Base-by-base conservation (phyloP, 2,113 vertebrate species). In the Amblyopsis rosae region DNA sequence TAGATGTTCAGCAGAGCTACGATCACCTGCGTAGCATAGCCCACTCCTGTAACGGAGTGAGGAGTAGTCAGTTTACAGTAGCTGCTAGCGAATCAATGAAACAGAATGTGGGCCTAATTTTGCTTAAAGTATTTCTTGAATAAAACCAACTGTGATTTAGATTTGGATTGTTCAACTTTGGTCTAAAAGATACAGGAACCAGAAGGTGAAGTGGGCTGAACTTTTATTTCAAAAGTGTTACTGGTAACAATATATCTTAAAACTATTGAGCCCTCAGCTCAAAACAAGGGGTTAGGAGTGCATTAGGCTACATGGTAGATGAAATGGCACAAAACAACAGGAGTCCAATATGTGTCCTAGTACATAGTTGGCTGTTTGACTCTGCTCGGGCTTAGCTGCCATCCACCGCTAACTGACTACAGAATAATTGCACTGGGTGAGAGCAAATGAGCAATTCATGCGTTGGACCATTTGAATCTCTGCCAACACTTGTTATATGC, bases 11-110 rank as follows among this genome's bases (percentile, higher is more conserved):
- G 90, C 58, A 98, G 91, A 0, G 89, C 3, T 5, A 94, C 94
- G 7, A 98, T 97, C 71, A 96, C 92, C 89, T 97, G 95, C 0
- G 95, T 96, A 73, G 95, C 95, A 8, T 97, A 97, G 70, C 97
- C 96, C n/a, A 98, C 92, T 63, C 96, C 96, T 96, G 82, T 0
- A 64, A 50, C 69, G 77, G 60, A 76, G 49, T 35, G 4, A 41
- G 35, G 35, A 41, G 35, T 6, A 26, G 26, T 26, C 26, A 26
- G 26, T 26, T 26, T 26, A 26, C 35, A 41, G 35, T 41, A 32
- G 19, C n/a, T 17, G 16, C 9, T 4, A 58, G 32, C 32, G 8
- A 58, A 12, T 19, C 12, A 4, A 11, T 51, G 6, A 56, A 56
- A 17, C 54, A 56, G 53, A 15, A 15, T 8, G 3, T 56, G n/a